phyloP scores from a whole-genome alignment of 2,888 invertebrate genomes.

The Rutpela maculata region DNA sequence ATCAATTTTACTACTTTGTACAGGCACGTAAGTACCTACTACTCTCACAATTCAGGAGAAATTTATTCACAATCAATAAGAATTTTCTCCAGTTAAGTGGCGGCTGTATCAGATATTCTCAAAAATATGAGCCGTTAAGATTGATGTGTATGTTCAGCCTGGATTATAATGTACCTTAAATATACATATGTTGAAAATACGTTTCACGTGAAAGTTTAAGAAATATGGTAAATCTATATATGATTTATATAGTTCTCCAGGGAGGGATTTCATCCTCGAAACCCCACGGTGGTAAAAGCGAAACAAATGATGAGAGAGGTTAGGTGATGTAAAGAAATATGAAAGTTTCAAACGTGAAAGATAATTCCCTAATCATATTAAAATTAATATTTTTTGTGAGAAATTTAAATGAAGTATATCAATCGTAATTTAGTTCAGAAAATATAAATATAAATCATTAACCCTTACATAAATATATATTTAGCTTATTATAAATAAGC shows the following conservation, averaged over 20 bases:
- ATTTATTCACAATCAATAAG: not conserved
- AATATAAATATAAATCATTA: not conserved
- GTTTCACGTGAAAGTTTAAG: constrained; percentile 19
- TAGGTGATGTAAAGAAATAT: not conserved
- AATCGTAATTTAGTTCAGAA: not conserved
- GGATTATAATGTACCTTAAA: constrained; percentile 21
- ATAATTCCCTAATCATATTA: not conserved
- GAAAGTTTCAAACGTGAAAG: not conserved
- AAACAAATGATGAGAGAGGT: constrained; percentile 11
- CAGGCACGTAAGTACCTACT: not conserved
- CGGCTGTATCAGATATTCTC: constrained; percentile 5
- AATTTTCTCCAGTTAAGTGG: not conserved
- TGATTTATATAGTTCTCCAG: constrained; percentile 21
- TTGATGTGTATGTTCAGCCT: constrained; percentile 15
- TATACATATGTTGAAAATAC: constrained; percentile 17
- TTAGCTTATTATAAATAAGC: no score
- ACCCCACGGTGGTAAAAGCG: not conserved
- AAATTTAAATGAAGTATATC: not conserved
- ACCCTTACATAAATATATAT: not conserved
- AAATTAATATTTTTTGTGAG: not conserved
- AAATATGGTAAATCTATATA: constrained; percentile 31
- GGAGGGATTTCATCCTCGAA: constrained; percentile 4
- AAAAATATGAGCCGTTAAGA: constrained; percentile 11
- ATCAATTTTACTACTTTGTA: not conserved
- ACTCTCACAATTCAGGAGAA: not conserved